Conservation (phyloP, 2,888 invertebrate genomes). For the Tortrix viridana region DNA sequence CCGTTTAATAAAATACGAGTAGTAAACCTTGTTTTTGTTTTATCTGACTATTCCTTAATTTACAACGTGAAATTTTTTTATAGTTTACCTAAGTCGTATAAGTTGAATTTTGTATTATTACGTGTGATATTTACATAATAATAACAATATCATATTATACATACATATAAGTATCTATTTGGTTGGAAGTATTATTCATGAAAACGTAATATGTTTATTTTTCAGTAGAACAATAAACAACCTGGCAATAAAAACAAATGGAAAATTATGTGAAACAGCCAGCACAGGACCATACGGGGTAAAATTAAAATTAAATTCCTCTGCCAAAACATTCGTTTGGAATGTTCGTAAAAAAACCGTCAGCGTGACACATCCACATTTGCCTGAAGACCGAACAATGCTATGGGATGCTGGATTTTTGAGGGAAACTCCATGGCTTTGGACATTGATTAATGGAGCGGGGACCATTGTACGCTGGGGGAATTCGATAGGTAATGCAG, state of each 20-base stretch:
- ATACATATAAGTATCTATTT: too few relatives aligned
- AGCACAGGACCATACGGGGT: conserved; percentile 5
- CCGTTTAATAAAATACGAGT: too few relatives aligned
- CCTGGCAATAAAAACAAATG: background rate
- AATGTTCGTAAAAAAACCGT: conserved; percentile 41
- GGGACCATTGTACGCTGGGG: conserved; percentile 43
- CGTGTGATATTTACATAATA: too few relatives aligned
- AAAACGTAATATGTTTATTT: too few relatives aligned
- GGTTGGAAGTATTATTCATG: too few relatives aligned
- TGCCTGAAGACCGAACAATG: conserved; percentile 51
- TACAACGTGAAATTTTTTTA: too few relatives aligned
- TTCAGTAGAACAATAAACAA: background rate
- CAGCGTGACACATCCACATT: conserved; percentile 44
- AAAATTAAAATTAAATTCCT: conserved; percentile 33
- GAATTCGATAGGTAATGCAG: conserved; percentile 49
- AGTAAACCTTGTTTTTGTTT: too few relatives aligned
- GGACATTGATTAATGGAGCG: conserved; percentile 67
- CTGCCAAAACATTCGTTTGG: conserved; percentile 25
- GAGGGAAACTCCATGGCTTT: conserved; percentile 64
- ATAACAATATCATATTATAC: too few relatives aligned
- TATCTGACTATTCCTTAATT: too few relatives aligned
- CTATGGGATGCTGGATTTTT: conserved; percentile 66
- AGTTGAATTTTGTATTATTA: too few relatives aligned
- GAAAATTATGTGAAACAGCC: conserved; percentile 12
- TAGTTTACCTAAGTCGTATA: too few relatives aligned